Evolutionary conservation across 2,113 vertebrate genomes (phyloP).

Genomic region (Plestiodon gilberti): DNA sequence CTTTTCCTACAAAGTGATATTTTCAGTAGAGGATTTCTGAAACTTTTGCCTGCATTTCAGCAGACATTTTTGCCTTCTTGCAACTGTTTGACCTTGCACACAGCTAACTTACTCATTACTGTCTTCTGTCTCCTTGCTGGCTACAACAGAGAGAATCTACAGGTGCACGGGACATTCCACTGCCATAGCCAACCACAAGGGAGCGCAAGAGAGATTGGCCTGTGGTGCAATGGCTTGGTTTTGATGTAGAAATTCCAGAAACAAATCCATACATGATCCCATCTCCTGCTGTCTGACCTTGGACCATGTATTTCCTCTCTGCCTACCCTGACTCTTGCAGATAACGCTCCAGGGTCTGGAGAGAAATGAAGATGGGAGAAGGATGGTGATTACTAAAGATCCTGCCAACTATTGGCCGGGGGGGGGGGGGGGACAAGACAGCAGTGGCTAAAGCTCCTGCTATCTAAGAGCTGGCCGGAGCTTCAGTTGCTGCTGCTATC

Average conservation of each 20-base stretch:
- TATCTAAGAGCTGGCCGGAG: no score
- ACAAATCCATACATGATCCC: not conserved
- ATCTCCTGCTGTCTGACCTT: not conserved
- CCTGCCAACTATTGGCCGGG: no score
- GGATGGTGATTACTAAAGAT: no score
- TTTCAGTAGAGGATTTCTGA: no score
- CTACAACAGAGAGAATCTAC: not conserved
- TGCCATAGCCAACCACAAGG: not conserved
- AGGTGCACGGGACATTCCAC: not conserved
- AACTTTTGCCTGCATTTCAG: not conserved
- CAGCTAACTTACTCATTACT: not conserved
- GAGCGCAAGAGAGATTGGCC: not conserved
- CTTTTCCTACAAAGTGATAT: not conserved
- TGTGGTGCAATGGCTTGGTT: not conserved
- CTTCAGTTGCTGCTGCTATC: no score
- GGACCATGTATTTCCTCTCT: not conserved
- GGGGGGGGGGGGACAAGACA: no score
- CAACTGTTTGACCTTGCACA: not conserved
- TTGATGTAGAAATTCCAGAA: not conserved
- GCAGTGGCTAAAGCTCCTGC: no score
- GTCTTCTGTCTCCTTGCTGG: not conserved
- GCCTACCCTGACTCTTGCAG: not conserved
- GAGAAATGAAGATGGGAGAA: no score
- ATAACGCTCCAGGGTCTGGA: no score
- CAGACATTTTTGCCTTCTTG: not conserved